Conservation (phyloP, 2,797 vertebrate genomes). For the Sorex maritimensis region DNA sequence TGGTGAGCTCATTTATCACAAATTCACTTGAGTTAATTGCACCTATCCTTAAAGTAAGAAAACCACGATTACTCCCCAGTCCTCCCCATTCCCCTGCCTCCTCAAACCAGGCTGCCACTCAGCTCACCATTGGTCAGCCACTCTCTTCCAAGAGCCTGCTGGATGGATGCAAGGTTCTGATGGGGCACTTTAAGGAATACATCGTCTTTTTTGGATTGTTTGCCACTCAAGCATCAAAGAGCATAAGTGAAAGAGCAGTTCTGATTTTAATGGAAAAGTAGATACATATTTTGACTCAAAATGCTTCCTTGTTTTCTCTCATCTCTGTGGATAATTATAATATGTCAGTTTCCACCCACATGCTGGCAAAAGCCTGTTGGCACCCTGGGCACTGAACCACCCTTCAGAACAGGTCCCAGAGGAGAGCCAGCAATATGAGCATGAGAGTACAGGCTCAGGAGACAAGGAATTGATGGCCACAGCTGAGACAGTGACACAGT, state of each 20-base stretch:
- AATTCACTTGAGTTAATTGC: background rate
- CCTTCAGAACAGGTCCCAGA: background rate
- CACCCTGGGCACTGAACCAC: background rate
- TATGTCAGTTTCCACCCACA: slow-evolving; percentile 83
- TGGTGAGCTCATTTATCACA: background rate
- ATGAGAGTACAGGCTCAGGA: background rate
- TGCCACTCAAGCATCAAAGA: slow-evolving; percentile 80
- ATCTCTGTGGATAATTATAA: slow-evolving; percentile 87
- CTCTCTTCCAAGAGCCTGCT: slow-evolving; percentile 16
- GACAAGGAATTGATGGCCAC: background rate
- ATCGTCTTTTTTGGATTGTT: slow-evolving; percentile 59
- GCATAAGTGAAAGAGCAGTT: slow-evolving; percentile 78
- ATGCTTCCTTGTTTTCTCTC: slow-evolving; percentile 85
- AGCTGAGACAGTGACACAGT: background rate
- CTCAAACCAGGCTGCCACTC: background rate
- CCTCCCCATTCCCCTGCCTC: background rate
- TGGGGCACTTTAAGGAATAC: slow-evolving; percentile 28
- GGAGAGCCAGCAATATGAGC: background rate
- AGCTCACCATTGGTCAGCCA: slow-evolving; percentile 22
- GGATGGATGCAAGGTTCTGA: background rate
- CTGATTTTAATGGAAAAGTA: slow-evolving; percentile 88
- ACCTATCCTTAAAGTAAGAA: background rate
- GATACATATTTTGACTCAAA: slow-evolving; percentile 86
- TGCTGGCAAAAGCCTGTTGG: background rate
- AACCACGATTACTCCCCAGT: background rate